Conservation (phyloP, 2,888 invertebrate species). For the Acrobeloides nanus region DNA sequence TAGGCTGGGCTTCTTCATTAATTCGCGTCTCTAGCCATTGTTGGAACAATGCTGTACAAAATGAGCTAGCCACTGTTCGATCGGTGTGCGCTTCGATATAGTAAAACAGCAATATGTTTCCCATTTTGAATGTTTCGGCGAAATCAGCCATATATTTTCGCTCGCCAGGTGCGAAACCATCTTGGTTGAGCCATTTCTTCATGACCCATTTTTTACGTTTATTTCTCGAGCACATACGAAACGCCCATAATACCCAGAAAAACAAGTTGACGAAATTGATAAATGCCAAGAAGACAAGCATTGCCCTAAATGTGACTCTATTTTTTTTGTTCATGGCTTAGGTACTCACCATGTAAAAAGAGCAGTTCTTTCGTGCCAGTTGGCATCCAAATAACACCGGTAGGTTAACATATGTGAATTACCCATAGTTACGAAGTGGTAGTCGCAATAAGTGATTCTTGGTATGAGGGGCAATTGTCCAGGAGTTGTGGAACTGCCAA, state of each 20-base stretch:
- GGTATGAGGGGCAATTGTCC: slow-evolving; percentile 14
- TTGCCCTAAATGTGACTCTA: too few relatives aligned
- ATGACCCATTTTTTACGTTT: slow-evolving; percentile 13
- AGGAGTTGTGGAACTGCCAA: neutral
- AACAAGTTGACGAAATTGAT: too few relatives aligned
- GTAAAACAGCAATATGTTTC: slow-evolving; percentile 18
- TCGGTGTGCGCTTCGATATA: slow-evolving; percentile 24
- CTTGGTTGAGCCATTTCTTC: slow-evolving; percentile 16
- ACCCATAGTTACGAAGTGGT: slow-evolving; percentile 15
- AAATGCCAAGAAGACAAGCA: too few relatives aligned
- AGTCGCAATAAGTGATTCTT: slow-evolving; percentile 17
- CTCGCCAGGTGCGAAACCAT: slow-evolving; percentile 12
- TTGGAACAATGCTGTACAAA: slow-evolving; percentile 17
- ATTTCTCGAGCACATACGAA: slow-evolving; percentile 12
- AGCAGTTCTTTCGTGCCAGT: too few relatives aligned
- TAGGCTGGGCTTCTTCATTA: too few relatives aligned
- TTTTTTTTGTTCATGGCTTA: too few relatives aligned
- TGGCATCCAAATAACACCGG: too few relatives aligned
- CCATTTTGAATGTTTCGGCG: slow-evolving; percentile 15
- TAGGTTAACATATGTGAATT: slow-evolving; percentile 18
- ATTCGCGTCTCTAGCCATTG: slow-evolving; percentile 21
- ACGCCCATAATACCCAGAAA: slow-evolving; percentile 16
- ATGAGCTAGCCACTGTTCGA: slow-evolving; percentile 22
- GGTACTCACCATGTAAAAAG: too few relatives aligned
- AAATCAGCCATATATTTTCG: slow-evolving; percentile 14